Evolutionary conservation across 2,113 vertebrate species (phyloP).

Genomic region (Vulpes vulpes): DNA sequence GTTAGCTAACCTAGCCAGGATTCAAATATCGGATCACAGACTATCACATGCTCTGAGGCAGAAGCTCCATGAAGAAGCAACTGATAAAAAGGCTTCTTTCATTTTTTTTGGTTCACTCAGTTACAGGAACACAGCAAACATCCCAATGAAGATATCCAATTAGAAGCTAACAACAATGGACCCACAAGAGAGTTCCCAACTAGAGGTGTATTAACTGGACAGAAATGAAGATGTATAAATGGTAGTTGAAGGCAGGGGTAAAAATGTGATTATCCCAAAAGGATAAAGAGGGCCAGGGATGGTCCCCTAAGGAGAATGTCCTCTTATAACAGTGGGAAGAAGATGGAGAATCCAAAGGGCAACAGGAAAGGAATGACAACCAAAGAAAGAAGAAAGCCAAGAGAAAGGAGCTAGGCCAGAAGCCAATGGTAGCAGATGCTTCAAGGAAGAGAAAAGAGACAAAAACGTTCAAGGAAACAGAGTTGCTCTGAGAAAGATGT

Average conservation of each 20-base stretch:
- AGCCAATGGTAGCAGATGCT: rapidly evolving
- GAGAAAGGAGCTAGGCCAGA: background rate
- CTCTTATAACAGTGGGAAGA: background rate
- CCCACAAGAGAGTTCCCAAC: background rate
- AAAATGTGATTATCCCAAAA: background rate
- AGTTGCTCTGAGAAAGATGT: background rate
- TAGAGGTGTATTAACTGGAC: background rate
- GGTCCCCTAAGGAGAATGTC: background rate
- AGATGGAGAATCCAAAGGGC: background rate
- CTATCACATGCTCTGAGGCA: background rate
- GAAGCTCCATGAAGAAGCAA: background rate
- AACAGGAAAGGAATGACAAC: background rate
- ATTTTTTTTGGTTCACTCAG: background rate
- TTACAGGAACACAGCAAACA: background rate
- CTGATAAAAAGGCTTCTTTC: background rate
- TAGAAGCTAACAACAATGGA: background rate
- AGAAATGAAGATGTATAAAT: background rate
- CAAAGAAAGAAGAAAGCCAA: background rate
- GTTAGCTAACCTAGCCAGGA: background rate
- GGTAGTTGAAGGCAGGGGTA: too few relatives aligned
- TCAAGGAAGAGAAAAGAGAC: background rate
- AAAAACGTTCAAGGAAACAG: background rate
- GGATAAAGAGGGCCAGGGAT: background rate
- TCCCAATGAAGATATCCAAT: background rate
- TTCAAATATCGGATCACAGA: background rate